Base-by-base conservation (phyloP, 1,140 invertebrate genomes). In the Scylla paramamosain region DNA sequence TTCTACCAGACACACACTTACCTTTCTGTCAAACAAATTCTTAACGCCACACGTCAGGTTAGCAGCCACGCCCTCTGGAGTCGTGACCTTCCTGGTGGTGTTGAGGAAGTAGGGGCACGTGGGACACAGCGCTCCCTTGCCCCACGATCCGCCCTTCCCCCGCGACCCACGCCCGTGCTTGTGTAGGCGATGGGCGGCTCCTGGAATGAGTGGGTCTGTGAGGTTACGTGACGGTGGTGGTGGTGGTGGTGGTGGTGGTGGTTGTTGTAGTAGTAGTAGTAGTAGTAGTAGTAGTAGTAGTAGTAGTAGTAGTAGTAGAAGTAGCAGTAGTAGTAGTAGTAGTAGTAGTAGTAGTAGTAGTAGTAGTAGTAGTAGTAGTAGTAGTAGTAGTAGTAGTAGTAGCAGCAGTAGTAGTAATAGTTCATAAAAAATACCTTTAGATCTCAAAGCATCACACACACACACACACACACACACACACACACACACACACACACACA, bases 31-130 rank as follows among this genome's bases (percentile, higher is more conserved):
- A 2, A 31, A 67, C 25, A 94, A 46, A 88, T 94, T 94, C 93
- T 89, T 94, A 32, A 94, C 93, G 25, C 93, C 93, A 39, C 93
- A 94, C 88, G 93, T 94, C 67, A 94, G 93, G 77, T 94, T 94
- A 7, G 67, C 89, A 10, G 93, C 59, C 3, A 89, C 48, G 39
- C 93, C 89, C 88, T 82, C 39, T 0, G 93, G 91, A 77, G 93
- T 94, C 39, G 77, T 91, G 59, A 94, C 88, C 20, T 28, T 28
- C 14, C 39, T 84, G 32, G 52, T 67, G 88, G 88, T 94, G 89
- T 94, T 94, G 67, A 94, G 59, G 39, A 94, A 94, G 89, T 94
- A 94, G 39, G 93, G 93, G 88, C 93, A 94, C 29, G 88, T 84
- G n/a, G n/a, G n/a, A 29, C 93, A 94, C 7, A 7, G 16, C 39